Percentiles rank a stretch among this genome's conserved stretches.
Evolutionary conservation across 92 coral and sea anemone genomes (phyloP).

Genomic region (Micromussa lordhowensis): DNA sequence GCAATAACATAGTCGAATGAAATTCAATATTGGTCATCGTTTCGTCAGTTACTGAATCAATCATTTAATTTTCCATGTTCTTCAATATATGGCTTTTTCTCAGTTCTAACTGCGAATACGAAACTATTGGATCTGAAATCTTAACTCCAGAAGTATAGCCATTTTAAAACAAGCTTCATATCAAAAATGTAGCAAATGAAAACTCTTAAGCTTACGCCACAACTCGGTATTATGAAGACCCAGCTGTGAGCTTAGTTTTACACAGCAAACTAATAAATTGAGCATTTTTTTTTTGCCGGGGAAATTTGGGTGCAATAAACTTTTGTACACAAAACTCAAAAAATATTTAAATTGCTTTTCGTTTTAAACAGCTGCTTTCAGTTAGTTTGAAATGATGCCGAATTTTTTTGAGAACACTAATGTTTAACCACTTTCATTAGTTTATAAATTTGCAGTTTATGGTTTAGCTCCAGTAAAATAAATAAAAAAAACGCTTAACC

Average conservation of each 20-base stretch:
- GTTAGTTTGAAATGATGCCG: neutral
- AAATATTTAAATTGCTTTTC: neutral
- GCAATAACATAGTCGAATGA: no score
- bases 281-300: no score
- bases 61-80: no score
- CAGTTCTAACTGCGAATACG: no score
- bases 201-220: no score
- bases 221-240: neutral
- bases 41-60: no score
- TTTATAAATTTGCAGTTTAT: neutral
- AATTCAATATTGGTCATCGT: no score
- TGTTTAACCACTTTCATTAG: neutral
- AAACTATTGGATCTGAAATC: no score
- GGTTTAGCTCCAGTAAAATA: neutral
- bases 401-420: neutral
- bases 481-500: neutral
- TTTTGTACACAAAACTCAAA: neutral
- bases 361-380: neutral
- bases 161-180: no score
- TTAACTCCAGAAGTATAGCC: no score
- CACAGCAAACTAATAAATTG: neutral
- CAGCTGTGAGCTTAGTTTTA: neutral
- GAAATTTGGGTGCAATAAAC: neutral
- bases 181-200: no score
- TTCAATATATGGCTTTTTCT: no score